Base-by-base conservation (phyloP, 2,113 vertebrate species). In the Mesembrinibis cayennensis region DNA sequence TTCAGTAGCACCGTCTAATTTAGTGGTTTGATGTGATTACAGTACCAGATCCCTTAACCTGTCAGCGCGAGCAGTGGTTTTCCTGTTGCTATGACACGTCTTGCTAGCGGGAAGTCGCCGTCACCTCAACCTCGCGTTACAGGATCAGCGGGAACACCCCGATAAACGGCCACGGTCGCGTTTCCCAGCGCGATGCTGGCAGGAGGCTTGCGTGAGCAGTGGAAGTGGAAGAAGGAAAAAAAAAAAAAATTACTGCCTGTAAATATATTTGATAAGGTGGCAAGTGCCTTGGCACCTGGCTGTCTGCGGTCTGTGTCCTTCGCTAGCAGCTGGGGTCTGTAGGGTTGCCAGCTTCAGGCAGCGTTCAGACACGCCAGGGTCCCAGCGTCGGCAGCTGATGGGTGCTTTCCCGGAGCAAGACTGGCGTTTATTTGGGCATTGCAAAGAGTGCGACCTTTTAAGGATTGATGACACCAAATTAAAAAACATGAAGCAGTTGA, bases 91-190 rank as follows among this genome's bases (percentile, higher is more conserved):
- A 61, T 62, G 69, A 40, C 26, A 0, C 3, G 17, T 36, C 23
- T 5, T 5, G 36, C 40, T 25, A 8, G 27, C 1, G 4, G 52
- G 34, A 27, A n/a, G 15, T 40, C 1, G 0, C 55, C 30, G 49
- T 47, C 16, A 47, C 36, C 69, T 6, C 5, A 84, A 19, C 86
- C 40, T 21, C 1, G 26, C 27, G 5, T 38, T n/a, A 13, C 65
- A 19, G 27, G 25, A 27, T 4, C 40, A 9, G 45, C 4, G 0
- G 2, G 11, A 62, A 30, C 45, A 10, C 53, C 83, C 47, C 2
- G 29, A 52, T 13, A 44, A 32, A 32, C 6, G 1, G 3, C 44
- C 0, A 0, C 3, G 0, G 8, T 6, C 6, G 1, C 34, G 49
- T 36, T 50, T 34, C 4, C 7, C 12, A 32, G 42, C 3, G 27